Conservation (phyloP, 1,140 invertebrate species). For the Neodiprion virginianus region DNA sequence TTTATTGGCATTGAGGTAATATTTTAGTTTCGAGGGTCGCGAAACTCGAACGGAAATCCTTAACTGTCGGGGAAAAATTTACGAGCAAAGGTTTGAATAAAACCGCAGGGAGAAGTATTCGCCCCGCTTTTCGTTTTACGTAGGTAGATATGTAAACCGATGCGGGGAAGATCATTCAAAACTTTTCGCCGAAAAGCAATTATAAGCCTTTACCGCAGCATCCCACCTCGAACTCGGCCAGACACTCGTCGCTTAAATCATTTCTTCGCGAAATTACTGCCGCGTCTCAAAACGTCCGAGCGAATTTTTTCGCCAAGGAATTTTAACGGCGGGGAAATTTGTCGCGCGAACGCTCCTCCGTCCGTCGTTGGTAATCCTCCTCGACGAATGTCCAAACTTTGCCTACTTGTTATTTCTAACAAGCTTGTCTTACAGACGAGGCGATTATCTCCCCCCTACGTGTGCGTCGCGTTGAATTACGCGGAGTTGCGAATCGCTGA, state of each 20-base stretch:
- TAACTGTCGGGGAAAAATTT: neutral
- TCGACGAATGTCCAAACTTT: neutral
- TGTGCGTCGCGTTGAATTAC: neutral
- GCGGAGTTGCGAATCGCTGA: neutral
- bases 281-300: neutral
- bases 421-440: neutral
- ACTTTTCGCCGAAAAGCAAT: neutral
- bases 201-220: neutral
- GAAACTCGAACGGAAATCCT: neutral
- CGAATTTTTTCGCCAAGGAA: neutral
- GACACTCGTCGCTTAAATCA: too few relatives aligned
- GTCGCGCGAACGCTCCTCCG: neutral
- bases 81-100: neutral
- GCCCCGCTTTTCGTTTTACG: too few relatives aligned
- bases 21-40: neutral
- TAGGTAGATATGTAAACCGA: too few relatives aligned
- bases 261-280: too few relatives aligned
- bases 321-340: conserved; percentile 2
- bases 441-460: neutral
- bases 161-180: neutral
- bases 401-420: neutral
- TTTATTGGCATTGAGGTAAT: conserved; percentile 1
- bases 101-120: neutral
- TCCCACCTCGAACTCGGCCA: neutral
- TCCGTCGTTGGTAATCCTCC: too few relatives aligned